Conservation (phyloP, 2,113 vertebrate species). For the Lutjanus erythropterus region DNA sequence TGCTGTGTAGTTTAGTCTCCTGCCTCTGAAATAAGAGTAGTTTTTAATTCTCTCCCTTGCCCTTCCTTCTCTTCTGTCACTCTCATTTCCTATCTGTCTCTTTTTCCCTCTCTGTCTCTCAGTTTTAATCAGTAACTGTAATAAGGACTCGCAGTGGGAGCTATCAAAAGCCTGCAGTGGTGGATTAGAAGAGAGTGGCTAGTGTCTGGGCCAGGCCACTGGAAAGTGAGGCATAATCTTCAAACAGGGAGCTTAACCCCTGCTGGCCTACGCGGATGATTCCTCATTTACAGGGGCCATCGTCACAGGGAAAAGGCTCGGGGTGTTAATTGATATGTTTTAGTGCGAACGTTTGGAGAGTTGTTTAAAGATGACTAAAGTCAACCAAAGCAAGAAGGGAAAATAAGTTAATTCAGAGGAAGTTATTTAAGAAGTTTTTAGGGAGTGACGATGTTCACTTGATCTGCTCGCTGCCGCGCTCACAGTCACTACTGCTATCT, state of each 20-base stretch:
- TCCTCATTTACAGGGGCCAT: conserved; percentile 54
- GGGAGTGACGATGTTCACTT: conserved; percentile 11
- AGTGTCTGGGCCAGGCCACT: conserved; percentile 61
- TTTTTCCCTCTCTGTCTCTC: conserved; percentile 31
- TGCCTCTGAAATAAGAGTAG: conserved; percentile 12
- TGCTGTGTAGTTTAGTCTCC: conserved; percentile 28
- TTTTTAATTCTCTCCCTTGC: conserved; percentile 48
- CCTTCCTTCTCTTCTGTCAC: conserved; percentile 37
- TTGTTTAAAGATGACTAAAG: conserved; percentile 53
- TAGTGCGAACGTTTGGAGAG: conserved; percentile 34
- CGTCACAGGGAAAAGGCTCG: conserved; percentile 12
- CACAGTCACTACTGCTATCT: conserved; percentile 1
- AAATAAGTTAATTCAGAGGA: conserved; percentile 35
- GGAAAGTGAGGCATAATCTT: conserved; percentile 74
- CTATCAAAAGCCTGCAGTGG: conserved; percentile 69
- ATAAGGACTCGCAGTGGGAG: conserved; percentile 66
- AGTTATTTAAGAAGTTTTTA: conserved; percentile 44
- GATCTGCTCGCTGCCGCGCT: neutral
- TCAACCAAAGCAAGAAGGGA: conserved; percentile 21
- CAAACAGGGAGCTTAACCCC: conserved; percentile 75
- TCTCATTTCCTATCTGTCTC: conserved; percentile 45
- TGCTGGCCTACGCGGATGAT: conserved; percentile 44
- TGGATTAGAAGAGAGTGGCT: conserved; percentile 72
- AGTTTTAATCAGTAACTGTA: conserved; percentile 60
- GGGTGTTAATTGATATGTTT: conserved; percentile 70